Conservation (phyloP, 1,140 invertebrate genomes). For the Drosophila kurseongensis region DNA sequence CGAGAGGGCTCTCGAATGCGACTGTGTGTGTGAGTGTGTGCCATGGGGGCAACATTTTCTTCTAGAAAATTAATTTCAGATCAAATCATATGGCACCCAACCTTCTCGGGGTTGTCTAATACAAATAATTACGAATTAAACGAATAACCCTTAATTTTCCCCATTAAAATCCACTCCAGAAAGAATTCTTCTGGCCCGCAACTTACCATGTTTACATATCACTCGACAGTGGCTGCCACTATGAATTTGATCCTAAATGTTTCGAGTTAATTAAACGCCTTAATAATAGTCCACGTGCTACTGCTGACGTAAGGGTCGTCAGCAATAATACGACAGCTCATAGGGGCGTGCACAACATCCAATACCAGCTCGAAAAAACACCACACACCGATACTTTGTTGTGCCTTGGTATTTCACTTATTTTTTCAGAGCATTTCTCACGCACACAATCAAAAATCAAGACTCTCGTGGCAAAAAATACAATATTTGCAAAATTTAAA, state of each 20-base stretch:
- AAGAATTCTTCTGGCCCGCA: not conserved
- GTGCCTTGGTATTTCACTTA: constrained; percentile 42
- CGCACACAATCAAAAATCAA: constrained; percentile 36
- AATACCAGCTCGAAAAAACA: constrained; percentile 33
- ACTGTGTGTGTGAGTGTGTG: constrained; percentile 39
- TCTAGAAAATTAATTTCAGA: constrained; percentile 67
- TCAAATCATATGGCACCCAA: constrained; percentile 58
- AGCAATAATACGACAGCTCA: constrained; percentile 30
- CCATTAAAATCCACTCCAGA: not conserved
- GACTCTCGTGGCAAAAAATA: constrained; percentile 19
- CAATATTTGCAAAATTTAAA: constrained; percentile 26
- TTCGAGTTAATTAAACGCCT: constrained; percentile 75
- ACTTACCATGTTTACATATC: not conserved
- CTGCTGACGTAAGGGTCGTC: constrained; percentile 80
- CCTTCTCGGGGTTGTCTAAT: constrained; percentile 10
- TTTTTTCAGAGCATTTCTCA: constrained; percentile 70
- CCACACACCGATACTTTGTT: constrained; percentile 37
- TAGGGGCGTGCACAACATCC: constrained; percentile 80
- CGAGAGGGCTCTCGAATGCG: constrained; percentile 46
- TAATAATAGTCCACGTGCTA: constrained; percentile 82
- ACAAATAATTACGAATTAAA: constrained; percentile 1
- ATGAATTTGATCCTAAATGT: constrained; percentile 73
- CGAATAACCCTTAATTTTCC: not conserved
- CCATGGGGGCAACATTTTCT: constrained; percentile 66
- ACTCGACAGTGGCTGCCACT: constrained; percentile 16